phyloP scores from a whole-genome alignment of 2,888 invertebrate species.

The Mylabris sibirica region DNA sequence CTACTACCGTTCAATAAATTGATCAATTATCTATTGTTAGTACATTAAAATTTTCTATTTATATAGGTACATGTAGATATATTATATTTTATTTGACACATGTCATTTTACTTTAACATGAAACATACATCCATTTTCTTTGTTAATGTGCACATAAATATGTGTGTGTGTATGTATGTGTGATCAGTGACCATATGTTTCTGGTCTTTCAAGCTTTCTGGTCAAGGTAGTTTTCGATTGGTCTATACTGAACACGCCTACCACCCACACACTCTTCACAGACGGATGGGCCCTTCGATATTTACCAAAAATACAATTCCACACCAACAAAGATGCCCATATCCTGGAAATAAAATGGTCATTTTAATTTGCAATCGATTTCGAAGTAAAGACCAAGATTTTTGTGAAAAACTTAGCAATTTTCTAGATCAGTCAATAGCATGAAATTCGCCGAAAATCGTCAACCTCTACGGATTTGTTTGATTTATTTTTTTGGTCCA shows the following conservation, averaged over 20 bases:
- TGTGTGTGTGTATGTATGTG: background rate
- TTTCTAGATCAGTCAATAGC: too few relatives aligned
- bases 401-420: too few relatives aligned
- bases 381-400: background rate
- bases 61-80: background rate
- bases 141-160: background rate
- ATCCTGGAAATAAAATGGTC: background rate
- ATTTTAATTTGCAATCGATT: background rate
- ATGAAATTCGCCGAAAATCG: too few relatives aligned
- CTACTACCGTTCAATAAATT: conserved; percentile 20
- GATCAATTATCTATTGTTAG: conserved; percentile 27
- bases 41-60: conserved; percentile 11
- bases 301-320: conserved; percentile 23
- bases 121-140: conserved; percentile 5
- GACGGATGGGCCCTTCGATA: conserved; percentile 45
- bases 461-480: too few relatives aligned
- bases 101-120: conserved; percentile 21
- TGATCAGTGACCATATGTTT: conserved; percentile 30
- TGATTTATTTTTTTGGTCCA: too few relatives aligned
- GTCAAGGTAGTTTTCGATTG: conserved; percentile 46
- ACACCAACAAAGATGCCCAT: too few relatives aligned
- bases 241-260: conserved; percentile 50
- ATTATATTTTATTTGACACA: conserved; percentile 26
- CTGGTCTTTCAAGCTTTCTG: conserved; percentile 35
- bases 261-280: conserved; percentile 51